These are phyloP conservation scores for Phoenoteleia sp. DNA, from an alignment of 2,888 invertebrate species.

Conservation along the genomic window DNA sequence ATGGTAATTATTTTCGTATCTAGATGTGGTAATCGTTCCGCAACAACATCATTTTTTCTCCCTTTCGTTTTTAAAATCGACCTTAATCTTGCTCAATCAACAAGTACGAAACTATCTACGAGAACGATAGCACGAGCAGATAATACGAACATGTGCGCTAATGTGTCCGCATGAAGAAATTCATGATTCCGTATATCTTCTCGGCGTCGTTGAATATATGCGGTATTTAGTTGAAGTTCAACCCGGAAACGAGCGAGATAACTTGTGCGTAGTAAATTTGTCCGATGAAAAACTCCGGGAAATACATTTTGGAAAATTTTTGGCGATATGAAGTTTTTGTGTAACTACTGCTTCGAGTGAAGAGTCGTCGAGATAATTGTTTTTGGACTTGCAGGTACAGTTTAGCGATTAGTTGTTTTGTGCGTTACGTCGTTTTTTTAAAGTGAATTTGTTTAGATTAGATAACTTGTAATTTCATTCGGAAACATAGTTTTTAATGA, in stretches of 20 bases:
- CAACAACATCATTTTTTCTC: slow-evolving; percentile 39
- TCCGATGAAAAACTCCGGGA: slow-evolving; percentile 30
- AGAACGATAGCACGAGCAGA: slow-evolving; percentile 41
- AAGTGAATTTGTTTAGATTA: no score
- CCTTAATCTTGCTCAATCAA: slow-evolving; percentile 61
- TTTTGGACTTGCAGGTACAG: no score
- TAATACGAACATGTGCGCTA: slow-evolving; percentile 42
- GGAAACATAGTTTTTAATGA: no score
- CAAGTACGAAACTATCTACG: slow-evolving; percentile 45
- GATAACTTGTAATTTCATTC: no score
- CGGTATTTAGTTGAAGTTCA: slow-evolving; percentile 58
- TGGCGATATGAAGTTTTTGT: neutral
- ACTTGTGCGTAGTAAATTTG: slow-evolving; percentile 29
- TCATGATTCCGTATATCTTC: slow-evolving; percentile 50
- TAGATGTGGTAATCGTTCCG: slow-evolving; percentile 48
- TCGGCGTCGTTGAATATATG: slow-evolving; percentile 30
- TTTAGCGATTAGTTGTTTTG: no score
- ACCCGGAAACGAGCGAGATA: slow-evolving; percentile 59
- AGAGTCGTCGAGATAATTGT: neutral
- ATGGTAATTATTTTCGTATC: slow-evolving; percentile 40
- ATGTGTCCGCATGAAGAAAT: slow-evolving; percentile 49
- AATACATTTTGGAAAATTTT: slow-evolving; percentile 8
- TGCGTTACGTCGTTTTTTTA: no score
- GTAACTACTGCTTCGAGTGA: no score
- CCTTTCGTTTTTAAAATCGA: slow-evolving; percentile 33